These are phyloP conservation scores for Conus canariensis DNA, from an alignment of 2,888 invertebrate genomes.

Conservation along the genomic window DNA sequence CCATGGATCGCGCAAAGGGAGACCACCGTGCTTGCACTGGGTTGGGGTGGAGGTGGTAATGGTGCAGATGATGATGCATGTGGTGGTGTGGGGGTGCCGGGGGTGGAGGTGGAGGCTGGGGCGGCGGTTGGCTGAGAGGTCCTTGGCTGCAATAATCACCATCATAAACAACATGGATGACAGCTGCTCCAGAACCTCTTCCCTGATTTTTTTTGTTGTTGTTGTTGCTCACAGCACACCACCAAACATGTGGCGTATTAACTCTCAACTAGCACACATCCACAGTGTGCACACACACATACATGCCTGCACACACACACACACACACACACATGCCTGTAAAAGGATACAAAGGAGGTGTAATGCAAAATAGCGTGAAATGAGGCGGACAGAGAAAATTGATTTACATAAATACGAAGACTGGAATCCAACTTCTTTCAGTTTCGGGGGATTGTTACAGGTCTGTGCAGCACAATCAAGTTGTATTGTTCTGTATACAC, in stretches of 20 bases:
- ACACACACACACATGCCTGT: background rate
- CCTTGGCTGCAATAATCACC: conserved; percentile 35
- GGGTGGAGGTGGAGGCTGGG: conserved; percentile 84
- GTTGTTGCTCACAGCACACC: no score
- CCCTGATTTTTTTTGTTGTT: no score
- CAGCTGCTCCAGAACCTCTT: no score
- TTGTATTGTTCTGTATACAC: no score
- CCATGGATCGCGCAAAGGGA: conserved; percentile 35
- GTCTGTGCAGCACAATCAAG: no score
- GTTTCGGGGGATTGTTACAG: no score
- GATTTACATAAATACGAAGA: no score
- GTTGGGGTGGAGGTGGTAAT: conserved; percentile 82
- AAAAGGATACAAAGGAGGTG: background rate
- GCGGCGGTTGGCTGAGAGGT: conserved; percentile 81
- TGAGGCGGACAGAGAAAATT: no score
- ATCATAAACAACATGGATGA: no score
- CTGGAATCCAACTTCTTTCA: no score
- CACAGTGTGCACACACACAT: conserved; percentile 13
- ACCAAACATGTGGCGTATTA: background rate
- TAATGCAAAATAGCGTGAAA: no score
- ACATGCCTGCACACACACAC: conserved; percentile 18
- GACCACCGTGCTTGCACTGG: conserved; percentile 60
- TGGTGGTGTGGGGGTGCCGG: conserved; percentile 84
- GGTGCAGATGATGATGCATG: conserved; percentile 89
- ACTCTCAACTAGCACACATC: background rate